Evolutionary conservation across 2,113 vertebrate genomes (phyloP).

Genomic region (Ailuropoda melanoleuca): DNA sequence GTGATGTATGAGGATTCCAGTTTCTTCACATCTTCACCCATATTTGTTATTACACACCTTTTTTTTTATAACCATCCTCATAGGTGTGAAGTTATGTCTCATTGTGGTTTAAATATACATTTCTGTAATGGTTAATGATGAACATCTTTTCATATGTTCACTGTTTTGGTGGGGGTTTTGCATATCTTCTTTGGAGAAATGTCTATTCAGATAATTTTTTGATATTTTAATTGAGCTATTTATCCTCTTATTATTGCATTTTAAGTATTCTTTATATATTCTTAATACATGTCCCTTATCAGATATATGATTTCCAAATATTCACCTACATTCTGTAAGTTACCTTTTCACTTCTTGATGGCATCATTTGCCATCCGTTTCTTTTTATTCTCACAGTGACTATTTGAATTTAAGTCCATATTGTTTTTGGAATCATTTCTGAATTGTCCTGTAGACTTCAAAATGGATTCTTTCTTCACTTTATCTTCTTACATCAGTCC

Average conservation of each 20-base stretch:
- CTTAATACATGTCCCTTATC: background rate
- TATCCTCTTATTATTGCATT: background rate
- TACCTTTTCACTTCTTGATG: background rate
- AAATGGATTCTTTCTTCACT: background rate
- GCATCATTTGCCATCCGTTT: background rate
- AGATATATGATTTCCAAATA: background rate
- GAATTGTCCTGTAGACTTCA: background rate
- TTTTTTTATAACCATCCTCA: background rate
- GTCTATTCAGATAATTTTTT: background rate
- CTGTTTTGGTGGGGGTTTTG: background rate
- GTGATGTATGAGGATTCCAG: background rate
- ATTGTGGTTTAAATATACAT: background rate
- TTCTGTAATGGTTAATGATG: background rate
- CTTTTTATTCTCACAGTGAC: background rate
- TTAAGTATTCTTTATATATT: background rate
- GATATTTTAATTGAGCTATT: background rate
- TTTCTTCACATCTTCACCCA: background rate
- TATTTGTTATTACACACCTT: background rate
- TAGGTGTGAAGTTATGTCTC: background rate
- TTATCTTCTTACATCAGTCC: background rate
- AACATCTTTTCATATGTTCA: background rate
- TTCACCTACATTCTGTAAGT: background rate
- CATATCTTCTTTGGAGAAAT: background rate
- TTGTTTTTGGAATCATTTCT: background rate
- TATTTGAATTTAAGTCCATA: background rate